These are phyloP conservation scores for Panzeria rudis DNA, from an alignment of 2,888 invertebrate genomes.

Conservation along the genomic window DNA sequence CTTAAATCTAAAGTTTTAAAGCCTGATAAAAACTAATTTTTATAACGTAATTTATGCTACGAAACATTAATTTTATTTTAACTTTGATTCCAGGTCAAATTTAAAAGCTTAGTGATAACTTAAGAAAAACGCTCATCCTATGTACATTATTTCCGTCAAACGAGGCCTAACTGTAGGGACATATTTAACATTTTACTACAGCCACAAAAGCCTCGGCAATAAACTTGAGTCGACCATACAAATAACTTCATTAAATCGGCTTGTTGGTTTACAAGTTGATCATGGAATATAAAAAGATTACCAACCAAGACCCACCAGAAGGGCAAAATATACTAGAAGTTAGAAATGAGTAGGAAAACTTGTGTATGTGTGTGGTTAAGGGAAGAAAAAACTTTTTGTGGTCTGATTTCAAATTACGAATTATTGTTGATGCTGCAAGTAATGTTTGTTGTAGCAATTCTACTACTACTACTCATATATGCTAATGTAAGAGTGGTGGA, in stretches of 20 bases:
- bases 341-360: neutral
- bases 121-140: no score
- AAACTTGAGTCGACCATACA: conserved; percentile 56
- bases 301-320: neutral
- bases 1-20: no score
- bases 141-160: neutral
- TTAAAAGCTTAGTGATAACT: no score
- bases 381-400: conserved; percentile 43
- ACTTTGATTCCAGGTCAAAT: no score
- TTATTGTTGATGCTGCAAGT: conserved; percentile 15
- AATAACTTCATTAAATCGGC: conserved; percentile 69
- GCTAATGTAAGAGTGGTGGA: neutral
- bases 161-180: neutral
- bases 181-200: conserved; percentile 40
- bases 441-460: neutral
- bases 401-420: conserved; percentile 50
- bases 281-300: conserved; percentile 9
- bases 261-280: conserved; percentile 51
- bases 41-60: no score
- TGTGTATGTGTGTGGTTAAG: neutral
- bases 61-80: no score
- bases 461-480: neutral
- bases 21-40: no score
- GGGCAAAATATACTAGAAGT: neutral
- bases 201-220: conserved; percentile 61